These are phyloP conservation scores for Panthera uncia DNA, from an alignment of 2,113 vertebrate species.

Conservation along the genomic window DNA sequence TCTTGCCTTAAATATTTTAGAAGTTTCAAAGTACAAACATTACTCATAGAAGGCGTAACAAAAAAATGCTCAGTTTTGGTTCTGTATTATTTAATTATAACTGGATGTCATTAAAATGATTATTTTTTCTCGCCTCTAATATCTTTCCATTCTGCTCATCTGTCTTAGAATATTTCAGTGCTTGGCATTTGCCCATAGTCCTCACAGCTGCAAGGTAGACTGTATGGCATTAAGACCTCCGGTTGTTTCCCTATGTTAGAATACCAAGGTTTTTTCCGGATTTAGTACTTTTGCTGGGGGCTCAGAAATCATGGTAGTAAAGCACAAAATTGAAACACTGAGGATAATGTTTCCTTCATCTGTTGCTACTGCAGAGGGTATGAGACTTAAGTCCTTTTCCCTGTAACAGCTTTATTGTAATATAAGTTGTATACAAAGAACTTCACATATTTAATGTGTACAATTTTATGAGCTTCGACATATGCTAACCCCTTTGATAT, in stretches of 20 bases:
- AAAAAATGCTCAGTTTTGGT: slow-evolving; percentile 78
- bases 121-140: slow-evolving; percentile 64
- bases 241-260: neutral
- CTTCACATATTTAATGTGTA: neutral
- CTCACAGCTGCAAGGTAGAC: neutral
- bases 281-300: neutral
- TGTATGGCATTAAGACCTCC: neutral
- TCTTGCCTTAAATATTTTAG: slow-evolving; percentile 88
- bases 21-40: slow-evolving; percentile 85
- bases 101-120: slow-evolving; percentile 75
- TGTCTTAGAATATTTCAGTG: slow-evolving; percentile 24
- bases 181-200: slow-evolving; percentile 25
- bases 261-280: neutral
- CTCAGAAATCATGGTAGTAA: neutral
- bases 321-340: neutral
- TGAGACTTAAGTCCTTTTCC: neutral
- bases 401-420: neutral
- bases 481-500: neutral
- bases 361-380: neutral
- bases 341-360: neutral
- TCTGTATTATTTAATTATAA: slow-evolving; percentile 83
- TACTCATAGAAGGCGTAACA: slow-evolving; percentile 78
- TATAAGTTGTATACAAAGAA: neutral
- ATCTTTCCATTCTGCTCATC: slow-evolving; percentile 32
- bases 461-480: neutral